These are phyloP conservation scores for Ptyas mucosa DNA, from an alignment of 2,113 vertebrate species.

Conservation along the genomic window DNA sequence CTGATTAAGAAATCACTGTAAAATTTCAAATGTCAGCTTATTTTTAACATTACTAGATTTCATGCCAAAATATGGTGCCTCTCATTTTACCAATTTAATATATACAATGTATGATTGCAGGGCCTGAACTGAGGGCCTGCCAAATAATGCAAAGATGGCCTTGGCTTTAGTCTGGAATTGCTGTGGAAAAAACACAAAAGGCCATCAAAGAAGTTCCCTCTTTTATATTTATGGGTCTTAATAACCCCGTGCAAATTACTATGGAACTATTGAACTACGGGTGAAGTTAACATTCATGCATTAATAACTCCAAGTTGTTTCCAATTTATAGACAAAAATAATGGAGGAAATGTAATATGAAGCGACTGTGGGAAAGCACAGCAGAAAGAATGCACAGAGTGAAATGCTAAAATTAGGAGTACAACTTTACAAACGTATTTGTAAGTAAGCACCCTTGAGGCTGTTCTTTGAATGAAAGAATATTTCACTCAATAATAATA, in stretches of 20 bases:
- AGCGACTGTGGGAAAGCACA: background rate
- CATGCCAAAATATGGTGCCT: background rate
- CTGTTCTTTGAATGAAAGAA: background rate
- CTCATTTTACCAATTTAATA: background rate
- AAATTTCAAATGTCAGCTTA: background rate
- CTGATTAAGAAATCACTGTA: background rate
- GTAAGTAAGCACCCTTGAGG: background rate
- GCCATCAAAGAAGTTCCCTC: background rate
- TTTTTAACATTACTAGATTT: background rate
- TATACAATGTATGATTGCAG: conserved; percentile 3
- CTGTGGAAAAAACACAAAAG: background rate
- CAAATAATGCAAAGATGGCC: background rate
- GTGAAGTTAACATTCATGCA: conserved; percentile 29
- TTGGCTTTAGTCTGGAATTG: background rate
- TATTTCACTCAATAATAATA: background rate
- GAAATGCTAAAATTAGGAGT: background rate
- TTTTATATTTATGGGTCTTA: conserved; percentile 5
- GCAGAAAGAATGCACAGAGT: background rate
- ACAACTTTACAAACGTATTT: background rate
- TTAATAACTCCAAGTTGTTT: conserved; percentile 39
- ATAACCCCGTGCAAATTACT: conserved; percentile 6
- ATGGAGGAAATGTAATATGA: conserved; percentile 23
- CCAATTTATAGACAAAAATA: background rate
- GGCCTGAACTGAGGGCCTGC: conserved; percentile 42
- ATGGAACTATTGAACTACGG: conserved; percentile 15